Evolutionary conservation across 2,888 invertebrate genomes (phyloP).

Genomic region (Melieria omissa): DNA sequence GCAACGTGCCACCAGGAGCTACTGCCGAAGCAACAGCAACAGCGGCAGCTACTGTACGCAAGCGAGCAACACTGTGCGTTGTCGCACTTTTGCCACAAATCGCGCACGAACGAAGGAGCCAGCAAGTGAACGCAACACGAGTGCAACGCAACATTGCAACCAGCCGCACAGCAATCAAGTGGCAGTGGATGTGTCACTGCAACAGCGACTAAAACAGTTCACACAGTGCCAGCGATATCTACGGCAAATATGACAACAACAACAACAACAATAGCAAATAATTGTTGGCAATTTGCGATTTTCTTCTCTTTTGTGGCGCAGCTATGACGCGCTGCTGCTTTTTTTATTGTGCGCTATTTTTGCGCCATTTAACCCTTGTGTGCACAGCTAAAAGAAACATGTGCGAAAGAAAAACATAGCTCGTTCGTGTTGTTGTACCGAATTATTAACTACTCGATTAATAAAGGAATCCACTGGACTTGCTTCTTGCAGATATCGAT

Average conservation of each 20-base stretch:
- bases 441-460: no score
- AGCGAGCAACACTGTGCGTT: slow-evolving; percentile 13
- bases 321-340: not conserved
- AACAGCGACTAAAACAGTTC: slow-evolving; percentile 33
- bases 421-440: no score
- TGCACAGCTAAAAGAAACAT: no score
- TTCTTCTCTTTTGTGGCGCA: not conserved
- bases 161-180: slow-evolving; percentile 41
- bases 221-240: slow-evolving; percentile 23
- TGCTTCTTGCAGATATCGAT: no score
- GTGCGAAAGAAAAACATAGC: not conserved
- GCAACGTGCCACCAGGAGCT: not conserved
- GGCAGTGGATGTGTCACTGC: slow-evolving; percentile 29
- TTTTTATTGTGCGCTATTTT: not conserved
- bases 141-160: slow-evolving; percentile 55
- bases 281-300: not conserved
- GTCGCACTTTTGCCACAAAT: no score
- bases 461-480: no score
- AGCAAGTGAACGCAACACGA: slow-evolving; percentile 54
- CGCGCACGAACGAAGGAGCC: slow-evolving; percentile 25
- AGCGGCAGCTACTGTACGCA: slow-evolving; percentile 33
- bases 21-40: not conserved
- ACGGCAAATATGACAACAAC: slow-evolving; percentile 10
- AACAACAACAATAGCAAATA: slow-evolving; percentile 30
- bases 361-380: not conserved